Conservation (phyloP, 2,888 invertebrate genomes). For the Tetranychus piercei region DNA sequence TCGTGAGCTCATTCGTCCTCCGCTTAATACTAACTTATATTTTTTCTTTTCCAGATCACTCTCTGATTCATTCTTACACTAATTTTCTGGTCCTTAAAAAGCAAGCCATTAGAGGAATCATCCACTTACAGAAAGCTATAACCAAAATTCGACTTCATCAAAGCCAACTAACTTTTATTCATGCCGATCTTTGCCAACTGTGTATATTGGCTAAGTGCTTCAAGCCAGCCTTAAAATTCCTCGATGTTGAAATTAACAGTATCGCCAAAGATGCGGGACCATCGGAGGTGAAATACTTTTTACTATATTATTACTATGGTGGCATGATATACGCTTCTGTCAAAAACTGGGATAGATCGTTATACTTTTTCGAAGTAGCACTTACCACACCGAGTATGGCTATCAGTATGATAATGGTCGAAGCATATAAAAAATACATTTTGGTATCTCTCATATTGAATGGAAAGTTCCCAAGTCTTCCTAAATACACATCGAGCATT, state of each 20-base stretch:
- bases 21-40: neutral
- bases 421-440: conserved; percentile 89
- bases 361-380: conserved; percentile 88
- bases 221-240: conserved; percentile 67
- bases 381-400: conserved; percentile 84
- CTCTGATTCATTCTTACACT: conserved; percentile 66
- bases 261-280: conserved; percentile 67
- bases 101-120: conserved; percentile 60
- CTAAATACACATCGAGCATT: conserved; percentile 79
- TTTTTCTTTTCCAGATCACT: conserved; percentile 49
- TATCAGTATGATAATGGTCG: conserved; percentile 89
- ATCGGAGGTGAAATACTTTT: conserved; percentile 70
- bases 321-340: conserved; percentile 89
- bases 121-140: conserved; percentile 60
- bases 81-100: conserved; percentile 55
- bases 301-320: conserved; percentile 88
- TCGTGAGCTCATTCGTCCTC: neutral
- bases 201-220: conserved; percentile 76
- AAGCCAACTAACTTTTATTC: conserved; percentile 77
- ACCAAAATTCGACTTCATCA: conserved; percentile 67
- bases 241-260: conserved; percentile 75
- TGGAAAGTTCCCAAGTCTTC: conserved; percentile 64
- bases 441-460: conserved; percentile 73
- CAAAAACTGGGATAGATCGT: conserved; percentile 74
- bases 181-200: conserved; percentile 77